These are phyloP conservation scores for Centruroides vittatus DNA, from an alignment of 1,140 invertebrate species.

Conservation along the genomic window DNA sequence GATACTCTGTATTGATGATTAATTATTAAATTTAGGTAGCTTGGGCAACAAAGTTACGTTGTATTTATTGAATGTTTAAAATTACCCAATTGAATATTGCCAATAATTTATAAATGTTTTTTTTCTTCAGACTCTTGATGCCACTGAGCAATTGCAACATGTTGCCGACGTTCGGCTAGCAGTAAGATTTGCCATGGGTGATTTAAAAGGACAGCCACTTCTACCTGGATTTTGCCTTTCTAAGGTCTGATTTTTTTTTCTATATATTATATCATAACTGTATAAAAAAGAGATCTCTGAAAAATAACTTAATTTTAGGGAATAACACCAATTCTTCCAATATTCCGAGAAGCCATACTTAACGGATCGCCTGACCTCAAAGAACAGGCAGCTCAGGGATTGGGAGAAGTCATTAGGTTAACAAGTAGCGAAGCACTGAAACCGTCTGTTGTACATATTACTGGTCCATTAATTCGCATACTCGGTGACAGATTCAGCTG, in stretches of 20 bases:
- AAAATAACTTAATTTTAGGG: constrained; percentile 37
- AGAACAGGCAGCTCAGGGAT: constrained; percentile 82
- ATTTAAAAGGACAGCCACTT: constrained; percentile 59
- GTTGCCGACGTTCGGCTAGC: constrained; percentile 81
- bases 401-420: constrained; percentile 80
- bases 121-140: constrained; percentile 47
- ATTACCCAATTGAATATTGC: too few relatives aligned
- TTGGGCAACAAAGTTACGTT: too few relatives aligned
- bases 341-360: constrained; percentile 90
- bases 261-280: background rate
- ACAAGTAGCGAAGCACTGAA: constrained; percentile 74
- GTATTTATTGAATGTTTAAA: too few relatives aligned
- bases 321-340: constrained; percentile 79
- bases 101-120: constrained; percentile 10
- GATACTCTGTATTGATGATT: too few relatives aligned
- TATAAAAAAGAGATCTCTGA: background rate
- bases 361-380: constrained; percentile 89
- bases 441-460: constrained; percentile 90
- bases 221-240: constrained; percentile 90
- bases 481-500: constrained; percentile 87
- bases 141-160: constrained; percentile 62
- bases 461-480: constrained; percentile 92
- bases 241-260: constrained; percentile 40
- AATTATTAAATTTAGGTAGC: too few relatives aligned
- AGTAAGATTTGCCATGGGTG: constrained; percentile 71